Evolutionary conservation across 2,113 vertebrate genomes (phyloP).

Genomic region (Phasianus colchicus): DNA sequence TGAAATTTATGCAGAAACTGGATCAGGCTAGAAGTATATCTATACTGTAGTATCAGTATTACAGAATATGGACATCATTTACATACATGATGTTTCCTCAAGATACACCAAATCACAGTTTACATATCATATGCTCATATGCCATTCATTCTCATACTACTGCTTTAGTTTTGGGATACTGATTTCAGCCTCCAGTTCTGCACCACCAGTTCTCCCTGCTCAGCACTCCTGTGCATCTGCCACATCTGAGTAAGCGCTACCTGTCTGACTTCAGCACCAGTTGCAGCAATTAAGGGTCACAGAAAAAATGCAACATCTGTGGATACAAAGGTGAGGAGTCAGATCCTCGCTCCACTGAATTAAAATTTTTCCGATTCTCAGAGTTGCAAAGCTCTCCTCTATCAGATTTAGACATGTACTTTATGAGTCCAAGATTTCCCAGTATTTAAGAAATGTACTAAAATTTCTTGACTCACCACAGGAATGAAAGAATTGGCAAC

Average conservation of each 20-base stretch:
- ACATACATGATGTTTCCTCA: not conserved
- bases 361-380: not conserved
- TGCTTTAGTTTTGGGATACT: not conserved
- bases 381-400: not conserved
- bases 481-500: not conserved
- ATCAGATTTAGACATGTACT: not conserved
- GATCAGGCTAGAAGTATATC: not conserved
- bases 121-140: not conserved
- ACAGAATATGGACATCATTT: not conserved
- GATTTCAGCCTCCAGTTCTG: not conserved
- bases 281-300: not conserved
- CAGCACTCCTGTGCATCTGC: not conserved
- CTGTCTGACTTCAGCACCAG: not conserved
- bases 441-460: not conserved
- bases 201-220: not conserved
- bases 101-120: not conserved
- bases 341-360: not conserved
- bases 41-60: not conserved
- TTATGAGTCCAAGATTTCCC: not conserved
- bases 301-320: not conserved
- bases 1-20: not conserved
- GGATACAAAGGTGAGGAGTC: not conserved
- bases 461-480: not conserved
- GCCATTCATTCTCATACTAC: not conserved
- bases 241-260: not conserved